Evolutionary conservation across 2,888 invertebrate genomes (phyloP), one percentile per base, ranked within the genome.

Genomic region (Acronicta alni): DNA sequence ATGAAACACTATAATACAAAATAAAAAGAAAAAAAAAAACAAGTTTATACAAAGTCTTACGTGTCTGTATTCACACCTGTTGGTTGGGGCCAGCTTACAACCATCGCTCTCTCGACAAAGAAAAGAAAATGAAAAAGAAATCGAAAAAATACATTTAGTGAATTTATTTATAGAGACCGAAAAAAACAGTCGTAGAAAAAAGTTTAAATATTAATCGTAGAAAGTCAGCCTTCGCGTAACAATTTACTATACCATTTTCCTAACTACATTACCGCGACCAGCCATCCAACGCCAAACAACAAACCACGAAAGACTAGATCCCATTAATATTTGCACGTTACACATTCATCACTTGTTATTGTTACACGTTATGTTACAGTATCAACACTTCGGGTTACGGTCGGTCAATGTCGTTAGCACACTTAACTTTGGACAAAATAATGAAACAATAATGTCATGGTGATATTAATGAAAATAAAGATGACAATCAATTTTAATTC

Each of bases 141-240:
- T 59, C 42, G 26, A 65, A 68, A 75, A 68, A 60, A 65, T 45
- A 66, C 57, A 66, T 59, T 73, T 54, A 66, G 45, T 62, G 72
- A 74, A 73, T 70, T 75, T 76, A 72, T 69, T 70, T 64, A 67
- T 64, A 72, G 45, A 67, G 65, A 72, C 69, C 63, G 70, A 72
- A 75, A 72, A 71, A 72, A 74, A 75, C 72, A 72, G 63, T 72
- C 75, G 54, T 77, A 79, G 77, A 72, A 81, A 80, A 77, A 67
- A 77, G 80, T 76, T 75, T 82, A 82, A 84, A 85, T 81, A 84
- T 85, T 83, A 81, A 80, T 83, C 85, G 70, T 77, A 77, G 75
- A 87, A 89, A 88, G 88, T 91, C 91, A 92, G 91, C 90, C 91
- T 92, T 92, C 87, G 82, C 79, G 79, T 86, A 85, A 81, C 82